Evolutionary conservation across 64 coral and sea anemone species (phyloP).

Genomic region (Platygyra sinensis): DNA sequence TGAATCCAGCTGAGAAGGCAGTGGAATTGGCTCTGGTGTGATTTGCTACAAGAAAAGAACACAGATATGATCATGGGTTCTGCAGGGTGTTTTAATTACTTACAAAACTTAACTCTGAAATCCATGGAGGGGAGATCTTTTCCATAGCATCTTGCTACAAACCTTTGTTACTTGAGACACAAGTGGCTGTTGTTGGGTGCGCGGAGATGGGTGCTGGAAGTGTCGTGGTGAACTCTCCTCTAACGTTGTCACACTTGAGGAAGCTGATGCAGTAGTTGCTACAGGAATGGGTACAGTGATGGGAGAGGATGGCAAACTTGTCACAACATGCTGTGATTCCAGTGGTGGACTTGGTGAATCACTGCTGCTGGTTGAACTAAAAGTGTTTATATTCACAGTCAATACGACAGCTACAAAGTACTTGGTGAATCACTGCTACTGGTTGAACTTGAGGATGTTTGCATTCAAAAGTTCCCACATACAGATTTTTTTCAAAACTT

Average conservation of each 20-base stretch:
- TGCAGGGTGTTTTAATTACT: background rate
- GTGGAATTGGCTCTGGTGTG: constrained; percentile 51
- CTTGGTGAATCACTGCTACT: too few relatives aligned
- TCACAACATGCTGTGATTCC: constrained; percentile 37
- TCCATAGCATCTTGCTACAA: background rate
- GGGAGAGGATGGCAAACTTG: constrained; percentile 61
- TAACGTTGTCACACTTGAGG: constrained; percentile 66
- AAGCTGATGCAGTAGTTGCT: constrained; percentile 74
- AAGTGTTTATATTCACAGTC: background rate
- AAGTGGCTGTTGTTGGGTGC: constrained; percentile 35
- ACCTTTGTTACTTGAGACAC: constrained; percentile 37
- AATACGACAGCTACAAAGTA: too few relatives aligned
- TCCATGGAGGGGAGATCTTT: background rate
- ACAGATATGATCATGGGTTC: background rate
- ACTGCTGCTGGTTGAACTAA: constrained; percentile 58
- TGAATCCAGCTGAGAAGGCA: constrained; percentile 30
- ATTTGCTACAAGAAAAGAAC: background rate
- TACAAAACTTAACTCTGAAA: background rate
- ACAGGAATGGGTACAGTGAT: constrained; percentile 61
- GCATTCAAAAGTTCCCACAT: too few relatives aligned
- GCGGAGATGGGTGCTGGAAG: constrained; percentile 83
- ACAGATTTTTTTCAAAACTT: too few relatives aligned
- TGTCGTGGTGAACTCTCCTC: constrained; percentile 85
- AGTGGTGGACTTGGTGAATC: constrained; percentile 48
- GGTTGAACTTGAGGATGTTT: too few relatives aligned